phyloP scores from a whole-genome alignment of 2,888 invertebrate genomes.

The Oxytorus armatus region DNA sequence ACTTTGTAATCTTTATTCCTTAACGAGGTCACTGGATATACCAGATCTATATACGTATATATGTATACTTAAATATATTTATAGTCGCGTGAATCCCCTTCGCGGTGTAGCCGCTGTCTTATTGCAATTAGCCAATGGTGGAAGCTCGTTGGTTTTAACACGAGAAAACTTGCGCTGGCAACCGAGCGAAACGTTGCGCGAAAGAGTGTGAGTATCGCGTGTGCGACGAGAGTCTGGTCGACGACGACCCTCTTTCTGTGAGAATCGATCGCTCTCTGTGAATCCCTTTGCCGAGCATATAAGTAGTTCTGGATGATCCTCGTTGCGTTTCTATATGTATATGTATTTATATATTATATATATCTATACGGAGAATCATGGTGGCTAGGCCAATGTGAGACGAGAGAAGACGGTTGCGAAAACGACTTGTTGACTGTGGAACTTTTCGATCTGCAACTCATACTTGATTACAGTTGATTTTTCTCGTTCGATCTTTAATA shows the following conservation, averaged over 20 bases:
- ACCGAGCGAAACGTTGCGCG: constrained; percentile 11
- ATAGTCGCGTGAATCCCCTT: constrained; percentile 39
- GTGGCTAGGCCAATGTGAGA: constrained; percentile 24
- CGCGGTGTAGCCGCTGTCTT: constrained; percentile 34
- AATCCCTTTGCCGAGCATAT: constrained; percentile 54
- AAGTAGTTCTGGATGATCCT: constrained; percentile 40
- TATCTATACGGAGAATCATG: background rate
- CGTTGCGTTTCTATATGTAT: constrained; percentile 20
- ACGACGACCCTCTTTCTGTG: constrained; percentile 47
- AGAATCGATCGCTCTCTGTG: constrained; percentile 59
- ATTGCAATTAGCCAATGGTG: constrained; percentile 59
- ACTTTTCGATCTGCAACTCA: constrained; percentile 40
- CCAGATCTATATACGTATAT: background rate
- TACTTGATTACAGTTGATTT: constrained; percentile 28
- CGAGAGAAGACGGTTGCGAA: constrained; percentile 39
- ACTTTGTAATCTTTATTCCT: constrained; percentile 12
- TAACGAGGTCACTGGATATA: constrained; percentile 30
- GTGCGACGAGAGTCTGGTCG: constrained; percentile 52
- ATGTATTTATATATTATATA: constrained; percentile 1
- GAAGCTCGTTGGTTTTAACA: constrained; percentile 53
- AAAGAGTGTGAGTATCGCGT: constrained; percentile 57
- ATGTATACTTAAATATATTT: constrained; percentile 18
- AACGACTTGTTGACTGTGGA: constrained; percentile 63
- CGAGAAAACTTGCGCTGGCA: constrained; percentile 51
- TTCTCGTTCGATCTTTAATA: constrained; percentile 36